A percentile compares a stretch with the other conserved stretches of the same genome.
Evolutionary conservation across 2,113 vertebrate species (phyloP).

Genomic region (Aldabrachelys gigantea): DNA sequence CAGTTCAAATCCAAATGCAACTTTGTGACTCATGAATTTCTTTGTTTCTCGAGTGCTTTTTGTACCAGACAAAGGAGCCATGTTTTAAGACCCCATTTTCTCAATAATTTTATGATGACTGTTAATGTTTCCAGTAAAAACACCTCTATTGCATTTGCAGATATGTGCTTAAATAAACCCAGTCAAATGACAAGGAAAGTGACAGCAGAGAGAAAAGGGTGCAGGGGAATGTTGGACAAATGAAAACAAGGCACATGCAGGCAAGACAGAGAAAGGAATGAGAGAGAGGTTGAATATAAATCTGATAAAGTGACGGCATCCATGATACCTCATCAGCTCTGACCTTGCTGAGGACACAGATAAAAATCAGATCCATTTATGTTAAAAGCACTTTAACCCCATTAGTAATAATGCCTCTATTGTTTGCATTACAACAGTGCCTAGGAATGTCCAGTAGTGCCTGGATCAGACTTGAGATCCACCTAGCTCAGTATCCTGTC

Average conservation of each 20-base stretch:
- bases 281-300: background rate
- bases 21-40: constrained; percentile 71
- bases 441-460: too few relatives aligned
- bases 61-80: background rate
- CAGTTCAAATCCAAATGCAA: constrained; percentile 65
- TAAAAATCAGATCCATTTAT: too few relatives aligned
- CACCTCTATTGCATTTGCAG: background rate
- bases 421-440: too few relatives aligned
- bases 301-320: rapidly evolving
- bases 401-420: too few relatives aligned
- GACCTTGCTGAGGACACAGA: background rate
- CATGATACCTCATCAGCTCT: too few relatives aligned
- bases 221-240: background rate
- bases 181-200: background rate
- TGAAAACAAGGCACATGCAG: background rate
- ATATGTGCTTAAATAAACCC: background rate
- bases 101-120: background rate
- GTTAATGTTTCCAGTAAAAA: background rate
- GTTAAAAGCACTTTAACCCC: too few relatives aligned
- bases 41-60: constrained; percentile 71
- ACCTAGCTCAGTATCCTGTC: rapidly evolving
- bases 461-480: background rate
- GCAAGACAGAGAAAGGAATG: background rate
- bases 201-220: background rate
- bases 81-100: background rate